Base-by-base conservation (phyloP, 2,888 invertebrate genomes). In the Erannis defoliaria region DNA sequence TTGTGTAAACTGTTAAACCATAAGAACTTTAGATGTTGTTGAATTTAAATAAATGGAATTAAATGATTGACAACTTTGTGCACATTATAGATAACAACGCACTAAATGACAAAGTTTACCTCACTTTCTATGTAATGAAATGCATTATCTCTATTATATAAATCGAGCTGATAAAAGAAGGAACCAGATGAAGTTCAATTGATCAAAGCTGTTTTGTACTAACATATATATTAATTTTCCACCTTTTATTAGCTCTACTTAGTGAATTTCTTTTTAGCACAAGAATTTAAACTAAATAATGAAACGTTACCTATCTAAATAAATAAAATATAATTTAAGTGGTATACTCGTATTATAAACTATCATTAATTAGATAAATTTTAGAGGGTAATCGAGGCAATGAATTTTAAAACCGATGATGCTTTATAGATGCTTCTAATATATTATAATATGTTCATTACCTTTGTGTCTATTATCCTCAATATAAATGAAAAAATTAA, bases 41-140 rank as follows among this genome's bases (percentile, higher is more conserved):
- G 21, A 74, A 73, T 78, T 72, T 72, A 73, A 73, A 75, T 73
- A 73, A 75, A 75, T n/a, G 71, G 72, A 78, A 79, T 73, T 81
- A 75, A 80, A 77, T 77, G 78, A 76, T 69, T 74, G 58, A 72
- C 75, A 64, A 74, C 56, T 75, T 48, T 77, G 80, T 82, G 88
- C 88, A 88, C 88, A 76, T 68, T 74, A 68, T 88, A 86, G 83
- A 86, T 79, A 75, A 75, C 78, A 75, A 76, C 81, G 85, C 88
- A 87, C 86, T 75, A 58, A 79, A 72, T 76, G 67, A 76, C 71
- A 74, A 68, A 70, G 64, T 64, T 60, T 78, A 72, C 75, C 75
- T 73, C 62, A 70, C 66, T 58, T 66, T 71, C 62, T 60, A 76
- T 72, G 64, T 64, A 62, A 68, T 60, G 53, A 68, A 72, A 66